Evolutionary conservation across 2,113 vertebrate genomes (phyloP).

Genomic region (Burhinus bistriatus): DNA sequence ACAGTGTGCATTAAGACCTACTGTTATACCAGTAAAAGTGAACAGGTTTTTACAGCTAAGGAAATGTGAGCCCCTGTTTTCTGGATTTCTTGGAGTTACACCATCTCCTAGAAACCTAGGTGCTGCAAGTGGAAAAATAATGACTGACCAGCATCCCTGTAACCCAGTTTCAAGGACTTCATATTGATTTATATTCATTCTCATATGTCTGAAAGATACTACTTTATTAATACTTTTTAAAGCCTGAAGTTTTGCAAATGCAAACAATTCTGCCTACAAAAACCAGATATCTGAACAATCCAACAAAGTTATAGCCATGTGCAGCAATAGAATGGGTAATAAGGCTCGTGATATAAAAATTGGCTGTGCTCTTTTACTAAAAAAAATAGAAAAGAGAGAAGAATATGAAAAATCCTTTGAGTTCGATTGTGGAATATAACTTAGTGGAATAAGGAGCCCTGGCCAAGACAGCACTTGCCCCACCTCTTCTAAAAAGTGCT

Average conservation of each 20-base stretch:
- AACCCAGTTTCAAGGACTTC: neutral
- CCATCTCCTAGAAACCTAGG: neutral
- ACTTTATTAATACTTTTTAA: neutral
- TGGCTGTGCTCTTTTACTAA: neutral
- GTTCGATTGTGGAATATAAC: neutral
- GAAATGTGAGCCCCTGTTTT: neutral
- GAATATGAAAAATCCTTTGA: neutral
- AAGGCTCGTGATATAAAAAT: neutral
- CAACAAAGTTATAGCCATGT: neutral
- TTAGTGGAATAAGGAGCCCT: neutral
- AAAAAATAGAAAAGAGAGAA: neutral
- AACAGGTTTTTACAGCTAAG: neutral
- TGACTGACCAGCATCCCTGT: neutral
- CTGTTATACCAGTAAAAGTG: neutral
- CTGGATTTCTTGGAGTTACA: neutral
- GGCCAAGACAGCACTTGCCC: neutral
- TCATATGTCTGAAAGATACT: neutral
- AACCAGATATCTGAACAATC: neutral
- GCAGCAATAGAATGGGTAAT: neutral
- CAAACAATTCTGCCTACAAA: neutral
- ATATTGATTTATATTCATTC: neutral
- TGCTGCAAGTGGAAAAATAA: neutral
- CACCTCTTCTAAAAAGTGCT: neutral
- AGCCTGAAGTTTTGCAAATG: no score
- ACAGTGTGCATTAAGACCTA: neutral